Evolutionary conservation across 2,888 invertebrate species (phyloP).

Genomic region (Conops quadrifasciatus): DNA sequence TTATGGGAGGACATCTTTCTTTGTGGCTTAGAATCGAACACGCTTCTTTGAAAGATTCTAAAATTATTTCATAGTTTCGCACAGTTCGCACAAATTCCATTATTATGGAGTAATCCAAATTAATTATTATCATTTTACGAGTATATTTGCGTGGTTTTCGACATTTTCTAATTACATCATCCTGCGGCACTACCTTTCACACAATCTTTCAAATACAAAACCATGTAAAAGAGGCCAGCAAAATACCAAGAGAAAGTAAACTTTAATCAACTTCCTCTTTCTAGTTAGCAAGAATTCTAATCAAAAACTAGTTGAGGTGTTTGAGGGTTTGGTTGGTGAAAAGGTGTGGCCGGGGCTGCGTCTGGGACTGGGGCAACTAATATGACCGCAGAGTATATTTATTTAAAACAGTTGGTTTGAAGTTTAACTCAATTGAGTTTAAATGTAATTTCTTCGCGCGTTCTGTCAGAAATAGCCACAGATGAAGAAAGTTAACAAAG

Average conservation of each 20-base stretch:
- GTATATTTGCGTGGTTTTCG: neutral
- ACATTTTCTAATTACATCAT: conserved; percentile 3
- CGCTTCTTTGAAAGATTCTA: too few species aligned
- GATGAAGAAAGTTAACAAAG: neutral
- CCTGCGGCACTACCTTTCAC: neutral
- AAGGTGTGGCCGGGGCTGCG: conserved; percentile 1
- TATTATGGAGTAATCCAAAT: neutral
- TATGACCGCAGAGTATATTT: conserved; percentile 35
- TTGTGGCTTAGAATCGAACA: too few species aligned
- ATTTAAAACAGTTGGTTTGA: conserved; percentile 31
- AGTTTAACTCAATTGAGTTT: conserved; percentile 26
- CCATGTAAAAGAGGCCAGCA: neutral
- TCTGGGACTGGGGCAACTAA: conserved; percentile 12
- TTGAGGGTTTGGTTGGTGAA: neutral
- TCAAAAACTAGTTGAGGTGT: conserved; percentile 26
- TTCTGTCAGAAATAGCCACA: neutral
- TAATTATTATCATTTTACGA: neutral
- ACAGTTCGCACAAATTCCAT: neutral
- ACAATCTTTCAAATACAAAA: neutral
- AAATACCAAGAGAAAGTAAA: neutral
- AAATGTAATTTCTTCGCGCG: conserved; percentile 25
- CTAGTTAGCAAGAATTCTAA: conserved; percentile 30
- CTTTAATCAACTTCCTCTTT: conserved; percentile 29
- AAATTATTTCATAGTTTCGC: too few species aligned
- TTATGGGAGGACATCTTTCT: too few species aligned